Percentiles rank a stretch among this genome's conserved stretches.
Conservation (phyloP, 1,140 invertebrate genomes). For the Diuraphis noxia region DNA sequence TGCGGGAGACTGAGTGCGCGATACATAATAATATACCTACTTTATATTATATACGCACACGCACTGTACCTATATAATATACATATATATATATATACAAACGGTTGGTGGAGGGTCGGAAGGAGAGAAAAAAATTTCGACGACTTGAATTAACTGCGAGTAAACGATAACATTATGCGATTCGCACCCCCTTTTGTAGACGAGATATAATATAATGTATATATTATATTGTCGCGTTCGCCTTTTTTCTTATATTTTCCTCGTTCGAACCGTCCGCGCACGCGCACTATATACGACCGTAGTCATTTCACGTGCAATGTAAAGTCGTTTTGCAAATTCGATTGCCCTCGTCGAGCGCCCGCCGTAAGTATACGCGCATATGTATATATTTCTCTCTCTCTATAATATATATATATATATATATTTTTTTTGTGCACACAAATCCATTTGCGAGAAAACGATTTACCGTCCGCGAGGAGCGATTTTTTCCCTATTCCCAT, state of each 20-base stretch:
- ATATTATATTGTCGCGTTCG: background rate
- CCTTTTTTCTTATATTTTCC: background rate
- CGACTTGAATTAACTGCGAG: constrained; percentile 44
- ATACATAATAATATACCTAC: background rate
- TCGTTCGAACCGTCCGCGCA: background rate
- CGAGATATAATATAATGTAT: background rate
- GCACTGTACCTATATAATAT: too few relatives aligned
- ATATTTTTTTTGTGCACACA: background rate
- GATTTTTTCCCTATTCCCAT: background rate
- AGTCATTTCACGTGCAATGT: background rate
- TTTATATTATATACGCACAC: background rate
- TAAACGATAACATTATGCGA: constrained; percentile 46
- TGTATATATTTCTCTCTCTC: too few relatives aligned
- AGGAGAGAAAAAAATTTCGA: constrained; percentile 2
- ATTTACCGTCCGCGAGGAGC: background rate
- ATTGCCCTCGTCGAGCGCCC: background rate
- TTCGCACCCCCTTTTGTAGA: background rate
- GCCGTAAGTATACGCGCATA: background rate
- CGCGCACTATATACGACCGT: background rate
- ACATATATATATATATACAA: too few relatives aligned
- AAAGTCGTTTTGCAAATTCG: constrained; percentile 14
- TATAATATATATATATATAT: background rate
- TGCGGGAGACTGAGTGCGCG: background rate
- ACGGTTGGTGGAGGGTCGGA: background rate
- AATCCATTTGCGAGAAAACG: background rate